Conservation (phyloP, 2,797 vertebrate species). For the Eurystomus glaucurus region DNA sequence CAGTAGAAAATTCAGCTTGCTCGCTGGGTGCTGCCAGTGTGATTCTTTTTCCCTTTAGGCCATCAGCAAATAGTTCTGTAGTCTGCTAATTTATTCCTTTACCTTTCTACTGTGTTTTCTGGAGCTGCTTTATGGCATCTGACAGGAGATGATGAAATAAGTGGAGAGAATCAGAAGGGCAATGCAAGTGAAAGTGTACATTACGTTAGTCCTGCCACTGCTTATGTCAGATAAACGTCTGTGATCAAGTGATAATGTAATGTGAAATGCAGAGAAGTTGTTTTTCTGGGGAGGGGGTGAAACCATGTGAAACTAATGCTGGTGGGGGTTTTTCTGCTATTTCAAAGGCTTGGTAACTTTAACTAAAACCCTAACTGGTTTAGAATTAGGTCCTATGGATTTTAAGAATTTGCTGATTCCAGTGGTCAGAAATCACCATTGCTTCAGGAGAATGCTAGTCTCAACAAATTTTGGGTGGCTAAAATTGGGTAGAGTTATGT, state of each 20-base stretch:
- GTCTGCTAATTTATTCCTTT: neutral
- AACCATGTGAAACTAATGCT: neutral
- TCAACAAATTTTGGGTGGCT: neutral
- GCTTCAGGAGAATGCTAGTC: neutral
- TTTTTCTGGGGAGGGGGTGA: neutral
- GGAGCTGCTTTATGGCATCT: neutral
- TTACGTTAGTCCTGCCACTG: neutral
- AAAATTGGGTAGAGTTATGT: neutral
- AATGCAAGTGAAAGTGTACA: neutral
- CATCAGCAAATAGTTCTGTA: neutral
- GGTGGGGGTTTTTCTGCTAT: rapidly evolving
- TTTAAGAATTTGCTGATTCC: neutral
- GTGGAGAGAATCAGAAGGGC: neutral
- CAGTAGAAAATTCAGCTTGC: neutral
- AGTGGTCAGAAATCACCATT: neutral
- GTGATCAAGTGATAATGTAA: neutral
- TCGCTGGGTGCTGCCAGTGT: neutral
- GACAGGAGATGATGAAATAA: neutral
- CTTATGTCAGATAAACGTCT: neutral
- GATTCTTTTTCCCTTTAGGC: neutral
- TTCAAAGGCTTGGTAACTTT: neutral
- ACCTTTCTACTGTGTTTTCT: neutral
- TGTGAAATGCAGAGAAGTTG: neutral
- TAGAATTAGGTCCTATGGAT: neutral
- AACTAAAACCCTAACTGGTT: neutral